Base-by-base conservation (phyloP, 2,113 vertebrate genomes). In the Platysteira castanea region DNA sequence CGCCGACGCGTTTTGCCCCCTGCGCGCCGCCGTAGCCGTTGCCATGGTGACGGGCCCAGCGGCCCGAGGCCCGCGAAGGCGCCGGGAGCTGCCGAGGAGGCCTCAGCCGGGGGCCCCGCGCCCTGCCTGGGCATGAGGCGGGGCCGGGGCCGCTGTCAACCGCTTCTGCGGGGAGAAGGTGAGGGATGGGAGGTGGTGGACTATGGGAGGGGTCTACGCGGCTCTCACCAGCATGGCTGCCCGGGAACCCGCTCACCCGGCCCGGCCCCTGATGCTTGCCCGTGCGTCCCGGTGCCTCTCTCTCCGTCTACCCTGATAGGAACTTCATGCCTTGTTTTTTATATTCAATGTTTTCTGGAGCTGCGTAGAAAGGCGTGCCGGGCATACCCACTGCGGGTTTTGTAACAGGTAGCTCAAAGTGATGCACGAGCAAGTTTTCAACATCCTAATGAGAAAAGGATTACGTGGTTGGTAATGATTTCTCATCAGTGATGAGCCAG, bases 91-190 rank as follows among this genome's bases (percentile, higher is more conserved):
- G 83, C 42, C 6, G 52, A 2, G 26, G 5, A 20, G 83, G 86
- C 50, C 56, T 81, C 64, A 11, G 19, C 59, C 10, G 7, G 57
- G 26, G 91, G 68, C 60, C 60, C 67, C 93, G n/a, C 7, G 24
- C 56, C 74, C 60, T 70, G 79, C 63, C 9, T 2, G 94, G 95
- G 87, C 10, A 96, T 96, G 96, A 94, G 37, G 92, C 64, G 73
- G 84, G 41, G 2, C 60, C 80, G 77, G 76, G 77, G 69, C 37
- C 64, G 31, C 33, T 84, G 42, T 33, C 59, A 49, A 3, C 77
- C 76, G 61, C 80, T 22, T 73, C 59, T 28, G 92, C 73, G 90
- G 88, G 90, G 68, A 90, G 93, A 96, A 96, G 96, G 93, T 96
- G 87, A 95, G 91, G 53, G 61, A 3, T 24, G 14, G 68, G 18